phyloP scores from a whole-genome alignment of 2,113 vertebrate species.

The Protobothrops flavoviridis region DNA sequence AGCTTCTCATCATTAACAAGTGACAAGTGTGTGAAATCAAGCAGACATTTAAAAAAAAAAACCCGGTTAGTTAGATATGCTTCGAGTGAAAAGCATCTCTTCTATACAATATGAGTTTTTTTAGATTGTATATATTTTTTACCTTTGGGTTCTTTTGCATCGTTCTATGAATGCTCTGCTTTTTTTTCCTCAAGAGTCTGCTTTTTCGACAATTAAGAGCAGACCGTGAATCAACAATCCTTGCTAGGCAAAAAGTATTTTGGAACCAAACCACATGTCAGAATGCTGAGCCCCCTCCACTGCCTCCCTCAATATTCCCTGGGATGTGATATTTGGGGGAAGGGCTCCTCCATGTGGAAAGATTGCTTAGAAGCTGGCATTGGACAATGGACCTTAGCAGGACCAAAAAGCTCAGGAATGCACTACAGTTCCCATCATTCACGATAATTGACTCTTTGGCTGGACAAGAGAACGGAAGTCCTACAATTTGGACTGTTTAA shows the following conservation, averaged over 20 bases:
- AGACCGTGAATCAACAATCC: background rate
- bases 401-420: background rate
- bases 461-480: background rate
- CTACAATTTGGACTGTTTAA: too few species aligned
- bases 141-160: background rate
- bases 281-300: background rate
- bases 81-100: background rate
- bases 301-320: background rate
- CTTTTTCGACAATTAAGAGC: background rate
- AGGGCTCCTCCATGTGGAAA: constrained; percentile 4
- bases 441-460: background rate
- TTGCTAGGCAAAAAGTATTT: background rate
- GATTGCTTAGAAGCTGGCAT: background rate
- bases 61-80: background rate
- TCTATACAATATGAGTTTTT: background rate
- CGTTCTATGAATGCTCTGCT: background rate
- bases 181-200: background rate
- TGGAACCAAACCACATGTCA: background rate
- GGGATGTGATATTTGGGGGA: background rate
- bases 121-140: background rate
- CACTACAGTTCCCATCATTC: background rate
- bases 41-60: background rate
- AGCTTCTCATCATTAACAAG: background rate
- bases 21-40: background rate
- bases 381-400: background rate